phyloP scores from a whole-genome alignment of 2,888 invertebrate genomes.

The Hemaris fuciformis region DNA sequence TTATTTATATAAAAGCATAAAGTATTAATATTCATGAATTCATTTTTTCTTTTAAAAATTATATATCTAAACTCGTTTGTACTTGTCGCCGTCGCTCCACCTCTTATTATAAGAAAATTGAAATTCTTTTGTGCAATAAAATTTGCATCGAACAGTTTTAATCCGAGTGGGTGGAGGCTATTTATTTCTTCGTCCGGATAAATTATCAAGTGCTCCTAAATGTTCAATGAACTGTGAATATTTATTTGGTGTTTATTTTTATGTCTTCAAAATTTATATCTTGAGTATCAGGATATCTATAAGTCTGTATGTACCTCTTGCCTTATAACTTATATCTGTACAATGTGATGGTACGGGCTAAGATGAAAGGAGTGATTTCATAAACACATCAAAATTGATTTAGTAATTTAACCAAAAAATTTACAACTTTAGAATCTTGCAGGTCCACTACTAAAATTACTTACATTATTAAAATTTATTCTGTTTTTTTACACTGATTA shows the following conservation, averaged over 20 bases:
- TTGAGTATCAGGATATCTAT: too few relatives aligned
- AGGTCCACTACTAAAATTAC: too few relatives aligned
- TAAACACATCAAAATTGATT: too few relatives aligned
- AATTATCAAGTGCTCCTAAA: neutral
- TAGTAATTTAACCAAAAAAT: neutral
- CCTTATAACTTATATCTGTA: too few relatives aligned
- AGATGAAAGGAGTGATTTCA: too few relatives aligned
- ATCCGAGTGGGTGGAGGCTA: neutral
- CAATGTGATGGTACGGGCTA: too few relatives aligned
- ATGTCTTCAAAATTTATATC: neutral
- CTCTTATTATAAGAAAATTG: slow-evolving; percentile 6
- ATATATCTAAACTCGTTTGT: neutral
- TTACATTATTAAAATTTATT: too few relatives aligned
- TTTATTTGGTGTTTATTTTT: neutral
- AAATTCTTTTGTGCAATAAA: slow-evolving; percentile 6
- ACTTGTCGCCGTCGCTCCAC: slow-evolving; percentile 12
- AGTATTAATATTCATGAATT: neutral
- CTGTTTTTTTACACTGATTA: too few relatives aligned
- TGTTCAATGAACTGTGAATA: neutral
- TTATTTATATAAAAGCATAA: neutral
- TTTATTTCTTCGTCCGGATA: neutral
- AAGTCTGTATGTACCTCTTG: too few relatives aligned
- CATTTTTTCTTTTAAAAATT: neutral
- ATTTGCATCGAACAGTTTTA: slow-evolving; percentile 8
- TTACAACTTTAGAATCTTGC: too few relatives aligned